A percentile compares a stretch with the other conserved stretches of the same genome.
These are phyloP conservation scores for human (Homo sapiens) DNA, from an alignment of 2,113 vertebrate genomes.

Conservation along the genomic window DNA sequence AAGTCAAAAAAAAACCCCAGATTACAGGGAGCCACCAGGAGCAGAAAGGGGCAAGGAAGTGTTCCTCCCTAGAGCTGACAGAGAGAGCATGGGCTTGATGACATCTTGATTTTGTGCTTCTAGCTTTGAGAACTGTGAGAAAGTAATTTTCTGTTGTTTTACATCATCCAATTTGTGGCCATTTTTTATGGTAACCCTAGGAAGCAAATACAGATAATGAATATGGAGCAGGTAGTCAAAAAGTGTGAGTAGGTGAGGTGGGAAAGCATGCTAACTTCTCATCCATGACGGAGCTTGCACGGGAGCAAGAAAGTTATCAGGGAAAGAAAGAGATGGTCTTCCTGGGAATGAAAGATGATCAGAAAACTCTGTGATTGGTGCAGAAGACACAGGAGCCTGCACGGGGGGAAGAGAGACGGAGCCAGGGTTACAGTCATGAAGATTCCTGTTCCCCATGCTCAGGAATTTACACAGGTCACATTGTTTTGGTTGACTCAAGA, in stretches of 20 bases:
- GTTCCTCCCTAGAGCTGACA: rapidly evolving
- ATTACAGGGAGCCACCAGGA: rapidly evolving
- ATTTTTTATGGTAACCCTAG: too few relatives aligned
- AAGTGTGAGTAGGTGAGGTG: rapidly evolving
- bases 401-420: rapidly evolving
- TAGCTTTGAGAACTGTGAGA: background rate
- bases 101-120: background rate
- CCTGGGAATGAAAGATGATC: background rate
- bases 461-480: too few relatives aligned
- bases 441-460: background rate
- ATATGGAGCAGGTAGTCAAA: too few relatives aligned
- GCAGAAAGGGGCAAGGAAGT: too few relatives aligned
- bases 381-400: rapidly evolving
- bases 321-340: background rate
- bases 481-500: background rate
- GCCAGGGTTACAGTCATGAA: rapidly evolving
- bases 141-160: rapidly evolving
- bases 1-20: rapidly evolving
- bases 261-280: background rate
- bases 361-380: background rate
- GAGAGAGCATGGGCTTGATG: rapidly evolving
- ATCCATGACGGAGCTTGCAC: background rate
- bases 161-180: background rate
- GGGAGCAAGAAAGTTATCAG: background rate
- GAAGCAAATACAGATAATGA: background rate